Conservation (phyloP, 2,113 vertebrate species). For the Vulpes vulpes region DNA sequence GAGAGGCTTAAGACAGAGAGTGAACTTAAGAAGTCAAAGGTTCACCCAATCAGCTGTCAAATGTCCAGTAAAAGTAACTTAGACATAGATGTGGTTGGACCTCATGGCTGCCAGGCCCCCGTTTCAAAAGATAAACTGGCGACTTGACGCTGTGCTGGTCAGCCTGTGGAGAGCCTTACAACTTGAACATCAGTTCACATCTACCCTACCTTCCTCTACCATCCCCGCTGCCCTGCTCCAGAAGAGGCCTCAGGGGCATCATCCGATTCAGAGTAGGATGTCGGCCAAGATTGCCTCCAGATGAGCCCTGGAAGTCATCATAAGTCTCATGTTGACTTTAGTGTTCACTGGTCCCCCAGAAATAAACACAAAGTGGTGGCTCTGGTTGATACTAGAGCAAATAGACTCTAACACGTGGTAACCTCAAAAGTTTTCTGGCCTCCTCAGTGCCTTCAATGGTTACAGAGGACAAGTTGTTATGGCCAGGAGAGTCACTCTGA, state of each 20-base stretch:
- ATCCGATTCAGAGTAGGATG: background rate
- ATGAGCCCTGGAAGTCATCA: background rate
- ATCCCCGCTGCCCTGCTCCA: background rate
- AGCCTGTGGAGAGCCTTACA: background rate
- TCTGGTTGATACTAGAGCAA: background rate
- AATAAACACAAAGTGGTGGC: background rate
- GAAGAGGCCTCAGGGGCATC: background rate
- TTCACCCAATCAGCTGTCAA: background rate
- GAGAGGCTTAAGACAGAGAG: background rate
- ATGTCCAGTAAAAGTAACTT: background rate
- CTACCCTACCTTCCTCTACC: background rate
- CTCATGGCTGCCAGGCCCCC: background rate
- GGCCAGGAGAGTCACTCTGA: background rate
- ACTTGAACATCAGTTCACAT: background rate
- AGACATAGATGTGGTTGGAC: background rate
- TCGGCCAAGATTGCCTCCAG: background rate
- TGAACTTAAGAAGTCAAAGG: background rate
- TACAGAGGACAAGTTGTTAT: background rate
- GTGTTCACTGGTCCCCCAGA: background rate
- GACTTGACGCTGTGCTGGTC: background rate
- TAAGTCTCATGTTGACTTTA: background rate
- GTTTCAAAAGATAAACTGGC: background rate
- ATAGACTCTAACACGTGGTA: background rate
- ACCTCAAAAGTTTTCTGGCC: background rate
- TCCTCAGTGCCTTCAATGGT: background rate